phyloP scores from a whole-genome alignment of 2,113 vertebrate genomes.

The Azemiops feae region DNA sequence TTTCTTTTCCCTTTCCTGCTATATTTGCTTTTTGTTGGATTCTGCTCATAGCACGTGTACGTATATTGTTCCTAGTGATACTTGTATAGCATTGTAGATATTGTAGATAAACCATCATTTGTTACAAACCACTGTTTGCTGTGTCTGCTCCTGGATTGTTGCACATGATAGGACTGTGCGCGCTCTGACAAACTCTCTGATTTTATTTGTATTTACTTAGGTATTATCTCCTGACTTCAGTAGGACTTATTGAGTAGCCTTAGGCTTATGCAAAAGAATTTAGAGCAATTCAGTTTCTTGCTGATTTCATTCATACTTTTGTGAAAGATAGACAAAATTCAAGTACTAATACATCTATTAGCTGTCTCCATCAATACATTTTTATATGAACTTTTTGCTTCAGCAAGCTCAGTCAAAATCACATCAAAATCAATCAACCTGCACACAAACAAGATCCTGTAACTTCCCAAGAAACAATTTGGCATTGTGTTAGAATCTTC shows the following conservation, averaged over 20 bases:
- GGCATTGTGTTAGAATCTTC: not conserved
- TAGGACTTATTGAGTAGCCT: not conserved
- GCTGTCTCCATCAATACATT: not conserved
- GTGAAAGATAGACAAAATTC: constrained; percentile 10
- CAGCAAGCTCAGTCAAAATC: not conserved
- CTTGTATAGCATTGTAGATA: no score
- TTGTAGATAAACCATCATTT: no score
- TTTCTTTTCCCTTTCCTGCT: no score
- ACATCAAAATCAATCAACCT: not conserved
- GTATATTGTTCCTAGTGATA: no score
- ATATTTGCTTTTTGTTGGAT: no score
- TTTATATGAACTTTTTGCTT: constrained; percentile 3
- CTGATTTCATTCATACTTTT: not conserved
- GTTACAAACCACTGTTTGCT: no score
- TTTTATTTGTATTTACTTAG: not conserved
- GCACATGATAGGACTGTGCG: no score
- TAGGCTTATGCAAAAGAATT: not conserved
- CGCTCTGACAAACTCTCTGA: not conserved
- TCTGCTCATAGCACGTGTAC: no score
- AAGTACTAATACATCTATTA: not conserved
- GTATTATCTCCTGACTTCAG: not conserved
- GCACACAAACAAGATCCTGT: not conserved
- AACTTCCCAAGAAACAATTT: not conserved
- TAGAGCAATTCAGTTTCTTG: not conserved
- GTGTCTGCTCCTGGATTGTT: no score